Evolutionary conservation across 2,113 vertebrate genomes (phyloP).

Genomic region (Coreoperca whiteheadi): DNA sequence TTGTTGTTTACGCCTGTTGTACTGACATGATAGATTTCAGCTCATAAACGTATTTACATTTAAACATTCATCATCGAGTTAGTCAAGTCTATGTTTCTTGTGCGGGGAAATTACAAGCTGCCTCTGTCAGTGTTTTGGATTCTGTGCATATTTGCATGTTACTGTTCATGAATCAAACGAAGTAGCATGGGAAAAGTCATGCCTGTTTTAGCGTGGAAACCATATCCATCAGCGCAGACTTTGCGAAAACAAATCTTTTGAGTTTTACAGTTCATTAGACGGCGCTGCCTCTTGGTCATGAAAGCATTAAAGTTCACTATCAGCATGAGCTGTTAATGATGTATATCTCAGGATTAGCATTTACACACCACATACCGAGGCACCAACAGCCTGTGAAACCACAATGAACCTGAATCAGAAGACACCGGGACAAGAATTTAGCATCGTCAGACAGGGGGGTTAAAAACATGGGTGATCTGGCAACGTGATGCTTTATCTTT

Average conservation of each 20-base stretch:
- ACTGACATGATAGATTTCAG: slow-evolving; percentile 55
- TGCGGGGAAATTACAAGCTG: slow-evolving; percentile 15
- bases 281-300: slow-evolving; percentile 24
- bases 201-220: slow-evolving; percentile 10
- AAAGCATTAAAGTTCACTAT: slow-evolving; percentile 37
- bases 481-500: slow-evolving; percentile 32
- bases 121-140: slow-evolving; percentile 4
- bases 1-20: slow-evolving; percentile 59
- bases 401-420: slow-evolving; percentile 30
- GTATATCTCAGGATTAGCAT: slow-evolving; percentile 57
- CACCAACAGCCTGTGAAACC: slow-evolving; percentile 62
- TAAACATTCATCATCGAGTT: slow-evolving; percentile 20
- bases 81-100: slow-evolving; percentile 27
- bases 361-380: slow-evolving; percentile 52
- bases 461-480: slow-evolving; percentile 49
- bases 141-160: slow-evolving; percentile 11
- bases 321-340: slow-evolving; percentile 45
- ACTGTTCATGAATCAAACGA: slow-evolving; percentile 7
- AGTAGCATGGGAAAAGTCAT: slow-evolving; percentile 17
- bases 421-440: slow-evolving; percentile 38
- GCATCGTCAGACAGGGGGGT: slow-evolving; percentile 21
- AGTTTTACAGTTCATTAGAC: slow-evolving; percentile 43
- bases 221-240: slow-evolving; percentile 14
- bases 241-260: slow-evolving; percentile 33
- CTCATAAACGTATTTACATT: slow-evolving; percentile 40